Evolutionary conservation across 1,140 invertebrate species (phyloP), one percentile per base, ranked within the genome.

Genomic region (Drosophila lacertosa): DNA sequence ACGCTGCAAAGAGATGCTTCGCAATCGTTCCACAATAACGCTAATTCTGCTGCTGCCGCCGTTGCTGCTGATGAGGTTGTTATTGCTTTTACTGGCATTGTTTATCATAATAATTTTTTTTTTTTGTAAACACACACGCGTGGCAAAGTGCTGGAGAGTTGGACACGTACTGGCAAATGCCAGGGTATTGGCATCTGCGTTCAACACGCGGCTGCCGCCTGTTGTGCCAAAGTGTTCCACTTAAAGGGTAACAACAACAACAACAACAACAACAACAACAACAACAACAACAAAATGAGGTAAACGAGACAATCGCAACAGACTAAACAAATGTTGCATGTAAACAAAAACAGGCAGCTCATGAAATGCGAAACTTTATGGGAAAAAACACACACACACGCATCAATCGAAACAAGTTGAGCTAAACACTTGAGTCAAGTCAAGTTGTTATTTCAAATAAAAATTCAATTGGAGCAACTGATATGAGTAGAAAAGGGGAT

Each of bases 1-100:
- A 62, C 65, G 77, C 55, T 62, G 51, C 77, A 80, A 80, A 62
- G 77, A 75, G 55, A 79, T 48, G 45, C 45, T 24, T 5, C 22
- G 40, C 40, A 44, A 15, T 2, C 40, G 40, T 22, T 47, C 24
- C 22, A 24, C 54, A 55, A 53, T 53, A 53, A 55, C 26, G 22
- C 29, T 55, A 15, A 10, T 26, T 13, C 9, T 47, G 24, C 6
- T 47, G 22, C 0, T 47, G 44, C 5, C 13, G 24, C n/a, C 13
- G n/a, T 2, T 26, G 44, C 1, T 47, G 44, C 5, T 45, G 44
- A 3, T 45, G 44, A 5, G 11, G 13, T 0, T 47, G 22, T 1
- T 44, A n/a, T 20, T 42, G 16, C 10, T 45, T n/a, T 13, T 26
- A 11, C n/a, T 29, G 24, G 13, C 44, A 29, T 26, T 47, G 44